A percentile compares a stretch with the other conserved stretches of the same genome.
Evolutionary conservation across 2,888 invertebrate genomes (phyloP).

Genomic region (Hoplodrina ambigua): DNA sequence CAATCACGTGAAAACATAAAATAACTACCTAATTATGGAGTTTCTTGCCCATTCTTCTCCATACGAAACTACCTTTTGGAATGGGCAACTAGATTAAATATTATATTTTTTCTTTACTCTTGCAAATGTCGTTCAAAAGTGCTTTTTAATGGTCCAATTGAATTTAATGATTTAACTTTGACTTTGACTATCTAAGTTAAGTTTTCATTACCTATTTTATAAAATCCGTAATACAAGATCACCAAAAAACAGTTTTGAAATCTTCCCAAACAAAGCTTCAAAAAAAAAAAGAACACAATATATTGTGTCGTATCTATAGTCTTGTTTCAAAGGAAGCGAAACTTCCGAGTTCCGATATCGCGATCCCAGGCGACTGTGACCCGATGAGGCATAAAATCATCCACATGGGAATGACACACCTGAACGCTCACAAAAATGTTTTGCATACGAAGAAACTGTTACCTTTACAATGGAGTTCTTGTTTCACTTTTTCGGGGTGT

Average conservation of each 20-base stretch:
- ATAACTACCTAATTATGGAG: no score
- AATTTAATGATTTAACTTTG: no score
- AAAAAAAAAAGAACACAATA: not conserved
- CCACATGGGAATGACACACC: constrained; percentile 60
- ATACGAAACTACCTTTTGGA: no score
- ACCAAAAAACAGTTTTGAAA: constrained; percentile 23
- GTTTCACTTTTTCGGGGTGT: constrained; percentile 48
- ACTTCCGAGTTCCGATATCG: constrained; percentile 51
- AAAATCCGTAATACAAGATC: not conserved
- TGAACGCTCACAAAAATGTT: constrained; percentile 62
- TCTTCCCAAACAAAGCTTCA: constrained; percentile 24
- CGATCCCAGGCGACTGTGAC: constrained; percentile 52
- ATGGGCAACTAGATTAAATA: no score
- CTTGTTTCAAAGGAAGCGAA: constrained; percentile 48
- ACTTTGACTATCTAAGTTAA: no score
- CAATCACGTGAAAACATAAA: no score
- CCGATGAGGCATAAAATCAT: constrained; percentile 64
- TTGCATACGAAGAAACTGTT: constrained; percentile 56
- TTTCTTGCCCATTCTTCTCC: no score
- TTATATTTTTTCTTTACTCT: no score
- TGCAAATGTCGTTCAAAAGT: no score
- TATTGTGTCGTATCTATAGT: constrained; percentile 37
- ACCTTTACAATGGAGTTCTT: constrained; percentile 46
- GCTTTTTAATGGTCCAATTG: no score
- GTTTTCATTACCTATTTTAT: not conserved